Percentiles rank a stretch among this genome's conserved stretches.
Evolutionary conservation across 2,797 vertebrate genomes (phyloP).

Genomic region (Hippoglossus hippoglossus): DNA sequence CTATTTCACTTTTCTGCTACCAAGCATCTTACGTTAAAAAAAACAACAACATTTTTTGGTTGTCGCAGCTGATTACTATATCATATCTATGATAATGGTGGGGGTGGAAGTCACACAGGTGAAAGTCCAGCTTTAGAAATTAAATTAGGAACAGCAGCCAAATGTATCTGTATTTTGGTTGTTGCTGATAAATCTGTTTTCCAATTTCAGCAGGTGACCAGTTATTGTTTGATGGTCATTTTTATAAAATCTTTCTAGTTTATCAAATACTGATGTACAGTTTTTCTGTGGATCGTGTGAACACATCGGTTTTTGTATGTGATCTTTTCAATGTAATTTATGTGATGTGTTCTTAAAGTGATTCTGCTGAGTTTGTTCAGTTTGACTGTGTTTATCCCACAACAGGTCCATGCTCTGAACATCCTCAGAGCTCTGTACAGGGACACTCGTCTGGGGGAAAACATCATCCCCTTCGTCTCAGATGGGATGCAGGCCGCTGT

Average conservation of each 20-base stretch:
- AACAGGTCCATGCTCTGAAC: slow-evolving; percentile 96
- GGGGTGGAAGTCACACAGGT: not conserved
- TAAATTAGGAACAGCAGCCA: not conserved
- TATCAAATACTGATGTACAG: not conserved
- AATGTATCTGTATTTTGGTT: not conserved
- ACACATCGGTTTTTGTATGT: not conserved
- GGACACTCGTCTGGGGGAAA: slow-evolving; percentile 94
- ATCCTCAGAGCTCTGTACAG: slow-evolving; percentile 94
- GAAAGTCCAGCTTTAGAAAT: not conserved
- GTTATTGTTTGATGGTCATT: no score
- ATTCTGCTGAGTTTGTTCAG: not conserved
- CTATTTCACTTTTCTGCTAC: not conserved
- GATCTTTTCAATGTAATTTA: not conserved
- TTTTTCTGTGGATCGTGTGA: not conserved
- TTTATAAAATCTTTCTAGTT: not conserved
- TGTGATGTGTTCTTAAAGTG: not conserved
- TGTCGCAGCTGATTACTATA: no score
- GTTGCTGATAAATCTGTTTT: not conserved
- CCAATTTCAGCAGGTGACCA: no score
- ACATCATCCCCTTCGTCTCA: slow-evolving; percentile 92
- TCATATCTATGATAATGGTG: not conserved
- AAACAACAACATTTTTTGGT: no score
- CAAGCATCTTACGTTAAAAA: not conserved
- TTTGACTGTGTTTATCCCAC: not conserved
- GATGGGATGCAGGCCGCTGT: slow-evolving; percentile 93